Evolutionary conservation across 2,888 invertebrate genomes (phyloP).

Genomic region (Anthophora plumipes): DNA sequence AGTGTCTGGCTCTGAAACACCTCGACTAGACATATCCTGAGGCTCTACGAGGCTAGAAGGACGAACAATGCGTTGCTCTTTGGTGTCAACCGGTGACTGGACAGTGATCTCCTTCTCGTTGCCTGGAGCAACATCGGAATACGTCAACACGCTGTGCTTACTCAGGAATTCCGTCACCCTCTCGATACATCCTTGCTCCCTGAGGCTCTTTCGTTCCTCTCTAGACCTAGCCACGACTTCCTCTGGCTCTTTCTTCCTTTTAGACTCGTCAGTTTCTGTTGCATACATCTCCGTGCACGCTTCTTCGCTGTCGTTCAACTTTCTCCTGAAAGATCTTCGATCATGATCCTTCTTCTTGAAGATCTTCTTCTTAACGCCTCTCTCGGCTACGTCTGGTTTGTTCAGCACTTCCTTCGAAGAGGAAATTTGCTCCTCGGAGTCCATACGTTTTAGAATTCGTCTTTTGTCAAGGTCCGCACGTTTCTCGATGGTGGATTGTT

Average conservation of each 20-base stretch:
- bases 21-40: background rate
- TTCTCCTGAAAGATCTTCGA: constrained; percentile 4
- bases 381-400: constrained; percentile 50
- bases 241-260: constrained; percentile 10
- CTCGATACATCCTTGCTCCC: constrained; percentile 82
- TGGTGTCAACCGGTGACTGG: background rate
- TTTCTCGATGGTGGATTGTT: background rate
- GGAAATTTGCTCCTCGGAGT: constrained; percentile 43
- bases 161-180: constrained; percentile 71
- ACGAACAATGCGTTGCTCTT: constrained; percentile 46
- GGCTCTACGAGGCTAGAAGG: constrained; percentile 42
- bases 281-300: background rate
- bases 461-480: constrained; percentile 8
- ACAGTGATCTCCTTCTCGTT: background rate
- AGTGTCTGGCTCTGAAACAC: constrained; percentile 1
- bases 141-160: constrained; percentile 65
- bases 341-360: constrained; percentile 31
- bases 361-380: constrained; percentile 36
- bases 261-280: constrained; percentile 10
- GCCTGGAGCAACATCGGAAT: constrained; percentile 14
- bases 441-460: constrained; percentile 39
- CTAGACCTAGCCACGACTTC: constrained; percentile 44
- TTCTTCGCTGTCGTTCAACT: background rate
- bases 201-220: constrained; percentile 71
- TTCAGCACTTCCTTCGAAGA: constrained; percentile 43